Percentiles rank a stretch among this genome's conserved stretches.
These are phyloP conservation scores for Aurelia coerulea DNA, from an alignment of 30 jellyfish, hydroid and myxozoan genomes.

Conservation along the genomic window DNA sequence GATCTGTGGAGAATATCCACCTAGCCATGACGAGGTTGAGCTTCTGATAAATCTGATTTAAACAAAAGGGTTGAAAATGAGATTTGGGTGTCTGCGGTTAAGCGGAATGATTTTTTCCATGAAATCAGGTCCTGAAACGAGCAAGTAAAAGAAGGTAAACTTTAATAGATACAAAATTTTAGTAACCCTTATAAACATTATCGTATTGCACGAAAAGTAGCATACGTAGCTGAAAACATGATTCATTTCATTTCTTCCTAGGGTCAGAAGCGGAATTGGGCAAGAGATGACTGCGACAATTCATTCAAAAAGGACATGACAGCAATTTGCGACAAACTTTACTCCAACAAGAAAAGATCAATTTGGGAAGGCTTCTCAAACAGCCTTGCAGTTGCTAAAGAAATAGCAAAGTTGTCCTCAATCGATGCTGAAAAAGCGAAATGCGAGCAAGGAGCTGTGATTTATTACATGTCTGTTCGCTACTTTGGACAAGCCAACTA, in stretches of 20 bases:
- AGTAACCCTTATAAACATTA: too few species aligned
- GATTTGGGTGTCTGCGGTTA: too few species aligned
- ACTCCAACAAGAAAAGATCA: slow-evolving; percentile 14
- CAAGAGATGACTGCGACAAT: slow-evolving; percentile 37
- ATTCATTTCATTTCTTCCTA: background rate
- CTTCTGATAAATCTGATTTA: too few species aligned
- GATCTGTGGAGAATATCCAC: too few species aligned
- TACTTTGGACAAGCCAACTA: slow-evolving; percentile 29
- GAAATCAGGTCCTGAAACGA: too few species aligned
- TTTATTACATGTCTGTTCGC: slow-evolving; percentile 42
- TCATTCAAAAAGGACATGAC: slow-evolving; percentile 54
- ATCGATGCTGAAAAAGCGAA: slow-evolving; percentile 12
- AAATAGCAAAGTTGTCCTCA: slow-evolving; percentile 18
- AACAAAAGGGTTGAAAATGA: too few species aligned
- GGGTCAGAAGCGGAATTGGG: slow-evolving; percentile 51
- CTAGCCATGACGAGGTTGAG: too few species aligned
- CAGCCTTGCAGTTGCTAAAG: background rate
- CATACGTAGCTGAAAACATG: too few species aligned
- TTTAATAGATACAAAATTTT: too few species aligned
- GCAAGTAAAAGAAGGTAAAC: too few species aligned
- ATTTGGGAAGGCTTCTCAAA: background rate
- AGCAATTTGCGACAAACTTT: background rate
- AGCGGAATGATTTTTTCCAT: too few species aligned
- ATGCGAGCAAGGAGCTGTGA: slow-evolving; percentile 56
- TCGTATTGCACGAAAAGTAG: too few species aligned